phyloP scores from a whole-genome alignment of 2,888 invertebrate genomes.

The Phyllotreta striolata region DNA sequence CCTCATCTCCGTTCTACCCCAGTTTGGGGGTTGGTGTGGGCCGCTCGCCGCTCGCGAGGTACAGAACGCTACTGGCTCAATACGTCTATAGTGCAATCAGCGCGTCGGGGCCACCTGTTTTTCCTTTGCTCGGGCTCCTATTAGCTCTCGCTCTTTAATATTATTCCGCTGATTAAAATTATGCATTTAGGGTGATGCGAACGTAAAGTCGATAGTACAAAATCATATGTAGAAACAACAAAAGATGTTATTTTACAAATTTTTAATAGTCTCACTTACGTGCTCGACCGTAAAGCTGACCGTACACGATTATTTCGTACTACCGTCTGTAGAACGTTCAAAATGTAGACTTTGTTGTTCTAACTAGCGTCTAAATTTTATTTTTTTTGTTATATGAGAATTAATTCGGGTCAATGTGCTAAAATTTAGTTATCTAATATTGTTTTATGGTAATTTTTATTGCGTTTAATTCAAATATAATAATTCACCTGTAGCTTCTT shows the following conservation, averaged over 20 bases:
- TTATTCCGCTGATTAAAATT: conserved; percentile 34
- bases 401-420: no score
- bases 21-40: conserved; percentile 51
- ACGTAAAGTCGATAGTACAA: conserved; percentile 24
- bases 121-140: conserved; percentile 36
- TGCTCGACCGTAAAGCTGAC: no score
- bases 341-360: no score
- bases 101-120: conserved; percentile 52
- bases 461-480: no score
- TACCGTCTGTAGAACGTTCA: no score
- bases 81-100: conserved; percentile 58
- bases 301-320: neutral
- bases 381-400: no score
- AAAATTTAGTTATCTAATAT: no score
- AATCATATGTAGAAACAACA: conserved; percentile 17
- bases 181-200: conserved; percentile 33
- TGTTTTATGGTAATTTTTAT: no score
- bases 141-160: conserved; percentile 40
- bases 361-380: no score
- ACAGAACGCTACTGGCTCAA: conserved; percentile 56
- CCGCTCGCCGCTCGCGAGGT: conserved; percentile 55
- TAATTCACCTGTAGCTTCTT: no score
- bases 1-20: conserved; percentile 43
- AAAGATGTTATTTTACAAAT: conserved; percentile 3
- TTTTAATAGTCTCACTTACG: neutral